A percentile compares a stretch with the other conserved stretches of the same genome.
Evolutionary conservation across 2,797 vertebrate species (phyloP).

Genomic region (Percopsis omiscomaycus): DNA sequence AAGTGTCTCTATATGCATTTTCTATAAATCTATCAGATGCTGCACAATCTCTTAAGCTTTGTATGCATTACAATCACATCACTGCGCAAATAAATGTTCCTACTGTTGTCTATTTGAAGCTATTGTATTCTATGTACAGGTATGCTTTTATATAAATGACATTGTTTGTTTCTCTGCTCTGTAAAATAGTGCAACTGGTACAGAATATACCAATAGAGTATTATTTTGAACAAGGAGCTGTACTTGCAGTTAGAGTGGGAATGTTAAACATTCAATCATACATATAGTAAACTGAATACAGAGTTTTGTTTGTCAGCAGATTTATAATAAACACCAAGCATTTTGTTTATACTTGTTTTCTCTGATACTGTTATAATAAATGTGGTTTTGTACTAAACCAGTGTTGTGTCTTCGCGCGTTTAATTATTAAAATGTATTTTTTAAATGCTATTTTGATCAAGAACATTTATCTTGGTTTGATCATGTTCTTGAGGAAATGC

Average conservation of each 20-base stretch:
- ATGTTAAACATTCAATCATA: slow-evolving; percentile 19
- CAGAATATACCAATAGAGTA: not conserved
- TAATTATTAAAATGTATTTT: too few relatives aligned
- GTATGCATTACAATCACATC: not conserved
- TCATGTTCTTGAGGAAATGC: too few relatives aligned
- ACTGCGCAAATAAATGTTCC: slow-evolving; percentile 1
- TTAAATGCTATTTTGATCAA: too few relatives aligned
- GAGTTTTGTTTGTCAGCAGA: slow-evolving; percentile 27
- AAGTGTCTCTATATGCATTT: slow-evolving; percentile 11
- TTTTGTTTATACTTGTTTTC: slow-evolving; percentile 57
- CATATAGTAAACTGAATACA: slow-evolving; percentile 58
- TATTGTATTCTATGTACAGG: slow-evolving; percentile 40
- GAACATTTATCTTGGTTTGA: too few relatives aligned
- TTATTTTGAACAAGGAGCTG: not conserved
- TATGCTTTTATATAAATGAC: slow-evolving; percentile 48
- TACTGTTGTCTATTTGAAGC: slow-evolving; percentile 1
- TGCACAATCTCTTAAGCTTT: slow-evolving; percentile 16
- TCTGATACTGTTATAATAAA: slow-evolving; percentile 75
- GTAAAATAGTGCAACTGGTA: slow-evolving; percentile 4
- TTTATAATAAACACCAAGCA: slow-evolving; percentile 37
- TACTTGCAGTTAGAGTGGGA: not conserved
- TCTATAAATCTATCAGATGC: slow-evolving; percentile 12
- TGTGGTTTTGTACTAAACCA: slow-evolving; percentile 67
- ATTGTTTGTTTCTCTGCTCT: slow-evolving; percentile 44
- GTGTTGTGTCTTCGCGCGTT: not conserved